These are phyloP conservation scores for Seladonia tumulorum DNA, from an alignment of 2,888 invertebrate species.

Conservation along the genomic window DNA sequence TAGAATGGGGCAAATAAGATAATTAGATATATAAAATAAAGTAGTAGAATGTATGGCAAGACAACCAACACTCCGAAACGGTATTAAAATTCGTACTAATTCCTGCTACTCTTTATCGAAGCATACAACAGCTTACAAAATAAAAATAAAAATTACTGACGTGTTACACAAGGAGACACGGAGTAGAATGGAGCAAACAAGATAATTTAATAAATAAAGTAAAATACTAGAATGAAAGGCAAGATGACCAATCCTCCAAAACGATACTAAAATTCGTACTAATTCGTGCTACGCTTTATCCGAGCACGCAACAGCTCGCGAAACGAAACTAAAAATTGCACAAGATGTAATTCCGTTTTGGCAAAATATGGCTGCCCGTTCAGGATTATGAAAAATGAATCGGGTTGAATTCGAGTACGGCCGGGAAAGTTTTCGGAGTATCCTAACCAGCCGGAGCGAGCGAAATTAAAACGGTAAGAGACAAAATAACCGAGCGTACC, in stretches of 20 bases:
- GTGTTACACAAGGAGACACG: background rate
- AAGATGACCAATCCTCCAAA: too few relatives aligned
- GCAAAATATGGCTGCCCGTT: background rate
- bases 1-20: too few relatives aligned
- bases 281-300: background rate
- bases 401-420: background rate
- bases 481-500: slow-evolving; percentile 39
- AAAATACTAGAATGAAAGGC: too few relatives aligned
- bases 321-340: background rate
- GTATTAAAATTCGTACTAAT: too few relatives aligned
- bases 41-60: too few relatives aligned
- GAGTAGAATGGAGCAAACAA: too few relatives aligned
- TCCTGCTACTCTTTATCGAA: too few relatives aligned
- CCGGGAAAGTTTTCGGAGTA: background rate
- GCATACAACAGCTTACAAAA: too few relatives aligned
- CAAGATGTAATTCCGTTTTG: background rate
- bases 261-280: background rate
- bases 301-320: background rate
- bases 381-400: background rate
- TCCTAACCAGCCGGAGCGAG: background rate
- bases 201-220: too few relatives aligned
- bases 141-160: background rate
- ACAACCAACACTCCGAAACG: too few relatives aligned
- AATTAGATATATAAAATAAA: too few relatives aligned
- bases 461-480: slow-evolving; percentile 20